phyloP scores from a whole-genome alignment of 2,888 invertebrate species.

The Augiades crinisus region DNA sequence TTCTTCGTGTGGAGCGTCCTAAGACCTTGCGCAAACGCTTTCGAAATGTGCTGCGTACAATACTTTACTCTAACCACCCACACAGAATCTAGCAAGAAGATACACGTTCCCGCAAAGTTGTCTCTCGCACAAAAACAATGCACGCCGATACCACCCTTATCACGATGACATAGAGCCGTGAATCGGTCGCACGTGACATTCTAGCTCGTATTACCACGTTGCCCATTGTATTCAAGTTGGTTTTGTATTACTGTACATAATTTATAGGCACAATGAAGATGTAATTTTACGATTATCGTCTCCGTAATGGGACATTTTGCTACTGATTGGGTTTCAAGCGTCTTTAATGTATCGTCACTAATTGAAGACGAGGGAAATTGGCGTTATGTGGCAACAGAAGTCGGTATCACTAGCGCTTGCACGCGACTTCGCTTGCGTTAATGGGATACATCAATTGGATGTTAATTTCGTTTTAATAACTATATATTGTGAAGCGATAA shows the following conservation, averaged over 20 bases:
- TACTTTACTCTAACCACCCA: constrained; percentile 49
- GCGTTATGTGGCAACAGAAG: constrained; percentile 4
- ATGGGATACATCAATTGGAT: too few relatives aligned
- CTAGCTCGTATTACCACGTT: constrained; percentile 11
- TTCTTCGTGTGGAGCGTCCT: constrained; percentile 5
- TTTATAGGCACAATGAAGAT: constrained; percentile 35
- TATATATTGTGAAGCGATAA: too few relatives aligned
- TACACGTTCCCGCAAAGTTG: constrained; percentile 38
- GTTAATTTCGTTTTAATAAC: too few relatives aligned
- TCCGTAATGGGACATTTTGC: constrained; percentile 44
- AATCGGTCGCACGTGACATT: constrained; percentile 1
- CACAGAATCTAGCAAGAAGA: constrained; percentile 40
- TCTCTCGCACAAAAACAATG: constrained; percentile 6
- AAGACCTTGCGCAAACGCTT: constrained; percentile 49
- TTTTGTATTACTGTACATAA: constrained; percentile 23
- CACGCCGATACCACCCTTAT: constrained; percentile 4
- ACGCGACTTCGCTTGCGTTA: not conserved
- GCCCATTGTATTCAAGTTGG: constrained; percentile 20
- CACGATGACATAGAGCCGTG: not conserved
- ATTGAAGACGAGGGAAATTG: constrained; percentile 28
- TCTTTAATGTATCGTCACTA: constrained; percentile 28
- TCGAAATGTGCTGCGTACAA: constrained; percentile 49
- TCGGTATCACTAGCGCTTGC: not conserved
- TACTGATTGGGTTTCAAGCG: constrained; percentile 40
- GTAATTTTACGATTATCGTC: constrained; percentile 52